Evolutionary conservation across 2,113 vertebrate species (phyloP), one percentile per base, ranked within the genome.

Genomic region (Seriola quinqueradiata): DNA sequence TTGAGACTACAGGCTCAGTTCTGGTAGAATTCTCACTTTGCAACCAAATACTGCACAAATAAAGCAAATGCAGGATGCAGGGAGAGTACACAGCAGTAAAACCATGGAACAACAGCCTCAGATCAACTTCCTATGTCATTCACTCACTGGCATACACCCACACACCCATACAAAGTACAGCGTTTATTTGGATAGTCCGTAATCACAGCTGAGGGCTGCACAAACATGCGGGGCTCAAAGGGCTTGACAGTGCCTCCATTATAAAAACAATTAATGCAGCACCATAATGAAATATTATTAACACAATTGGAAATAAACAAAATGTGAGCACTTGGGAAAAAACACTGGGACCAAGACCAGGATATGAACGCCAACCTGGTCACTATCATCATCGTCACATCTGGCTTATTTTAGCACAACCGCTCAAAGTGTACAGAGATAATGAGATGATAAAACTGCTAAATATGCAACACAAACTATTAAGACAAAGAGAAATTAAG

Each of bases 121-220:
- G 8, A 88, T 68, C 81, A 70, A 81, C 81, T 89, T 75, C 78
- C 73, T 59, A 40, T 88, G 90, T 88, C 87, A 81, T 68, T 92
- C 79, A 87, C 50, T 79, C 21, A 34, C 58, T 87, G 72, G 58
- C 55, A 52, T 28, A 66, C 73, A 76, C 80, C 87, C 83, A 89
- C 85, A 79, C 75, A 80, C 64, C 60, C 65, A 67, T 83, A 50
- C 76, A 71, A 83, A 88, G 61, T 55, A 75, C 68, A 76, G 75
- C 68, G 65, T 76, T 87, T 81, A 84, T 86, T 88, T 88, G 72
- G 63, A 87, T 57, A 64, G 85, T 83, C 82, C 77, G 77, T 91
- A 87, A 90, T 91, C 77, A 87, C 78, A 72, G 74, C 75, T 81
- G 67, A 87, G 82, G 77, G 76, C 78, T 84, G 71, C 61, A 72